These are phyloP conservation scores for Anastrepha obliqua DNA, from an alignment of 1,140 invertebrate species.

Conservation along the genomic window DNA sequence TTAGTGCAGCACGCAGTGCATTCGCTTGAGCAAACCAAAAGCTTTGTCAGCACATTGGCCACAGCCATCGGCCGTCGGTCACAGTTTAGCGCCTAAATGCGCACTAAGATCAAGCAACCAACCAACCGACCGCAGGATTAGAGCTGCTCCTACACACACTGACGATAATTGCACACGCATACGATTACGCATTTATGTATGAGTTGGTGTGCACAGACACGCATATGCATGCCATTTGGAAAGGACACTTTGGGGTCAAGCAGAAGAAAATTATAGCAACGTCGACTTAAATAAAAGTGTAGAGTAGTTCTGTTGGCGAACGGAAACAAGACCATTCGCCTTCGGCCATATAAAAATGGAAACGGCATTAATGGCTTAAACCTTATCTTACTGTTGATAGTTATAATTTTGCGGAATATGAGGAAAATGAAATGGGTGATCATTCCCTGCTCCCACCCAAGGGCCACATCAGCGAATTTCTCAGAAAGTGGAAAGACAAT, in stretches of 20 bases:
- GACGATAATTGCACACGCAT: background rate
- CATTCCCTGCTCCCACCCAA: too few relatives aligned
- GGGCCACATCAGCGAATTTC: too few relatives aligned
- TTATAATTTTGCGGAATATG: too few relatives aligned
- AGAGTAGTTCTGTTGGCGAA: too few relatives aligned
- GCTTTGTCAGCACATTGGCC: background rate
- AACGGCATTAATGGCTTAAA: too few relatives aligned
- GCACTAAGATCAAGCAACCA: background rate
- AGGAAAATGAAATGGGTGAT: too few relatives aligned
- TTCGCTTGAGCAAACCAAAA: background rate
- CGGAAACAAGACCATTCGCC: too few relatives aligned
- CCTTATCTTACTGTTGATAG: too few relatives aligned
- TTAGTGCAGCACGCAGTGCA: background rate
- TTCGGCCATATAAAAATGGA: too few relatives aligned
- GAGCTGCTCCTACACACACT: background rate
- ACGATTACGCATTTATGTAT: background rate
- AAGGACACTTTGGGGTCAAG: constrained; percentile 13
- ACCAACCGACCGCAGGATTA: background rate
- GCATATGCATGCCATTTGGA: background rate
- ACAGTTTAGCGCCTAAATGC: background rate
- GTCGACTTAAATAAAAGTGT: too few relatives aligned
- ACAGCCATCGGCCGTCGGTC: background rate
- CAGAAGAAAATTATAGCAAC: background rate
- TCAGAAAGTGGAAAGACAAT: too few relatives aligned
- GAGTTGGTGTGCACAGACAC: background rate